Evolutionary conservation across 2,888 invertebrate genomes (phyloP), one percentile per base, ranked within the genome.

Genomic region (Chrysotoxum bicinctum): DNA sequence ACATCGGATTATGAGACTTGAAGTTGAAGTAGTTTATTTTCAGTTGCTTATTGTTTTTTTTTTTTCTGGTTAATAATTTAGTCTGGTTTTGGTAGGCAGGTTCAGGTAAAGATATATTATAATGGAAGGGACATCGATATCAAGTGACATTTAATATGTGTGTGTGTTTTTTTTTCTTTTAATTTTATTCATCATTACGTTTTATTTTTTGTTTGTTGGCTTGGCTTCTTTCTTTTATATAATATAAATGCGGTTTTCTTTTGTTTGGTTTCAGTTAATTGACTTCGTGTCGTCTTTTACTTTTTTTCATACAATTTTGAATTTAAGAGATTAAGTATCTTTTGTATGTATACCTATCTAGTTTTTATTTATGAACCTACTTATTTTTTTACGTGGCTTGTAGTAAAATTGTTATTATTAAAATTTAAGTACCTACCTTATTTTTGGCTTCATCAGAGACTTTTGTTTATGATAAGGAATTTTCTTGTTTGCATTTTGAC

Each of bases 221-320:
- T 70, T 75, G 80, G 80, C 70, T 84, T 84, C 84, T 79, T 80
- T 84, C 45, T 62, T 64, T 60, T 45, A 48, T 48, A 48, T 48
- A 48, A 48, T 43, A 43, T 66, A n/a, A n/a, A 74, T 75, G 83
- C 74, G 80, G 84, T 80, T 80, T 75, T 54, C 66, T 62, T 80
- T 83, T 74, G 83, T 83, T 79, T 66, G 77, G 79, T 75, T 70
- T 75, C 70, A 75, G 79, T 75, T 84, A 84, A 84, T 84, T 80
- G 75, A 79, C 73, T 84, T 75, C 66, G 70, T 72, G 74, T 80
- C 48, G 45, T 76, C 69, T 80, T 84, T 74, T 54, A 26, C 48
- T 56, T 56, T 26, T 62, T 48, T 48, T 52, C 19, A 58, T 64
- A 52, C 56, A 19, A 81, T 64, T 75, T 58, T 81, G 37, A 70